Evolutionary conservation across 1,140 invertebrate genomes (phyloP).

Genomic region (Melipona quadrifasciata): DNA sequence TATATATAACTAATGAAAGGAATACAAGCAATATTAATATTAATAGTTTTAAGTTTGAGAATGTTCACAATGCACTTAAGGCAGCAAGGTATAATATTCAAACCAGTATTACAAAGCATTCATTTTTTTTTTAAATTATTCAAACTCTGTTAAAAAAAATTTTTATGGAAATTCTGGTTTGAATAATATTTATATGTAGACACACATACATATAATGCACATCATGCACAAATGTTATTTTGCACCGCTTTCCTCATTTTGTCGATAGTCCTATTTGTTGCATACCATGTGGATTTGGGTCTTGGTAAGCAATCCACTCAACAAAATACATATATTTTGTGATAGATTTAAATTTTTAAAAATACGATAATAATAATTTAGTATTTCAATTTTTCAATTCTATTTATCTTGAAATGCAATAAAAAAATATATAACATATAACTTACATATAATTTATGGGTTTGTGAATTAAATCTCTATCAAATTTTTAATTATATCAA

Average conservation of each 20-base stretch:
- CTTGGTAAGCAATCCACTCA: constrained; percentile 81
- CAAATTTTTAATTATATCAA: background rate
- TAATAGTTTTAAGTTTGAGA: constrained; percentile 33
- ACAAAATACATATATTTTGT: constrained; percentile 77
- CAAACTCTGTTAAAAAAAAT: background rate
- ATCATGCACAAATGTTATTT: constrained; percentile 79
- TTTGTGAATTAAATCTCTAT: constrained; percentile 70
- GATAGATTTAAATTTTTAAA: constrained; percentile 63
- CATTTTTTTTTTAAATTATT: background rate
- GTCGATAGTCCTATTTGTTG: constrained; percentile 82
- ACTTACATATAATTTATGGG: constrained; percentile 33
- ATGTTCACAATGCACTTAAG: constrained; percentile 64
- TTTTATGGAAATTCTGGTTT: constrained; percentile 65
- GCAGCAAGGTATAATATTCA: constrained; percentile 56
- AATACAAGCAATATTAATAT: constrained; percentile 20
- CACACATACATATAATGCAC: constrained; percentile 74
- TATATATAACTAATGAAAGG: constrained; percentile 28
- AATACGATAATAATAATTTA: constrained; percentile 58
- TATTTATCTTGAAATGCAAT: constrained; percentile 48
- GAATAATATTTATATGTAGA: constrained; percentile 59
- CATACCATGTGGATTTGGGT: constrained; percentile 83
- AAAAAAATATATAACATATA: constrained; percentile 42
- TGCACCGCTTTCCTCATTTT: constrained; percentile 82
- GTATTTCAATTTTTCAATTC: constrained; percentile 55
- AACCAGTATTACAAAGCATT: constrained; percentile 58